phyloP scores from a whole-genome alignment of 2,888 invertebrate species.

The Thalpophila matura region DNA sequence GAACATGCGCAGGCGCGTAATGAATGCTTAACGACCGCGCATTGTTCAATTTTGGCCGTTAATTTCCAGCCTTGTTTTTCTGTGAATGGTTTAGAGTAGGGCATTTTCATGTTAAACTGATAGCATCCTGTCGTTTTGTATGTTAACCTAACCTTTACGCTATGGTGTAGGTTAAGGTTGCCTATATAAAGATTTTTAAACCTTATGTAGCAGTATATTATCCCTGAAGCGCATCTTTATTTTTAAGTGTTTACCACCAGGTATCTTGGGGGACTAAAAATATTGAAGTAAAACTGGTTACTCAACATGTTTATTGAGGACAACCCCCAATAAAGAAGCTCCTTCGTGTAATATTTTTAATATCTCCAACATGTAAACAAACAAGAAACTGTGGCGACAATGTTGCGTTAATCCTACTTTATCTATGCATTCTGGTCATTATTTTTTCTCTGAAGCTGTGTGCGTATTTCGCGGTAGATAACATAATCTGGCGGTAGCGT shows the following conservation, averaged over 20 bases:
- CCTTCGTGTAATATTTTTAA: slow-evolving; percentile 48
- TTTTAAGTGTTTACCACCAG: slow-evolving; percentile 25
- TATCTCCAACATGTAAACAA: slow-evolving; percentile 50
- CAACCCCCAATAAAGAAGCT: slow-evolving; percentile 42
- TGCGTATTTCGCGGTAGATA: slow-evolving; percentile 76
- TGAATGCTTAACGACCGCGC: slow-evolving; percentile 68
- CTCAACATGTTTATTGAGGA: slow-evolving; percentile 36
- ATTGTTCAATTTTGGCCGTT: slow-evolving; percentile 61
- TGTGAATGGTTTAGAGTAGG: slow-evolving; percentile 15
- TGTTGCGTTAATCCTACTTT: slow-evolving; percentile 62
- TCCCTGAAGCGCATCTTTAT: slow-evolving; percentile 16
- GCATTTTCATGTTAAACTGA: slow-evolving; percentile 27
- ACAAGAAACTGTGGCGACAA: slow-evolving; percentile 46
- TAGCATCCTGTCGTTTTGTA: slow-evolving; percentile 28
- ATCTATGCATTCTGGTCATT: slow-evolving; percentile 66
- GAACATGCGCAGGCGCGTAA: slow-evolving; percentile 67
- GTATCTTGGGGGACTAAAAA: slow-evolving; percentile 30
- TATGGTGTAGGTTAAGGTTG: slow-evolving; percentile 1
- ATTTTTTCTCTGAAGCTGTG: slow-evolving; percentile 58
- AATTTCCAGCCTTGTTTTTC: slow-evolving; percentile 43
- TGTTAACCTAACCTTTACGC: not conserved
- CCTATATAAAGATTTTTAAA: slow-evolving; percentile 8
- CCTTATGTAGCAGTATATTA: slow-evolving; percentile 26
- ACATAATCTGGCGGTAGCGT: slow-evolving; percentile 72
- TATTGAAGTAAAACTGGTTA: slow-evolving; percentile 26